These are phyloP conservation scores for Lasius platythorax DNA, from an alignment of 2,888 invertebrate species.

Conservation along the genomic window DNA sequence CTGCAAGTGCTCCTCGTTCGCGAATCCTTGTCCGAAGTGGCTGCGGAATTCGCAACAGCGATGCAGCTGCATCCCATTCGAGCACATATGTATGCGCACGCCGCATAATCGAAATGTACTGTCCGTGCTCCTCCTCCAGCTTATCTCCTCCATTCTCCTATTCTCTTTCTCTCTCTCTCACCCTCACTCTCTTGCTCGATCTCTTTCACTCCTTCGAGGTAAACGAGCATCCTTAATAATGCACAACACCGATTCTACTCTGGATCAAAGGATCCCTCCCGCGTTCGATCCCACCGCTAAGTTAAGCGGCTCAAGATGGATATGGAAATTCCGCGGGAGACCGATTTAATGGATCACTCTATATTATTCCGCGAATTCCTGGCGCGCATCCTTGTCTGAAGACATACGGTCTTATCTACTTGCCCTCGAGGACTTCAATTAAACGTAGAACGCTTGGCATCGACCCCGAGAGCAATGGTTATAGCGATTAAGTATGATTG, in stretches of 20 bases:
- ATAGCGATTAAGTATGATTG: neutral
- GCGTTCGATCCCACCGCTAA: conserved; percentile 61
- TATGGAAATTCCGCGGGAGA: conserved; percentile 62
- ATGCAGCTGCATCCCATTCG: conserved; percentile 19
- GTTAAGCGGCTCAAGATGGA: conserved; percentile 60
- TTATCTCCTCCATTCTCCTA: neutral
- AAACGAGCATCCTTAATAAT: conserved; percentile 75
- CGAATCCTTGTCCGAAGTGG: conserved; percentile 54
- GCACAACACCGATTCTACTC: conserved; percentile 70
- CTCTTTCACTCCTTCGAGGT: conserved; percentile 12
- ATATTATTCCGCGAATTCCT: conserved; percentile 52
- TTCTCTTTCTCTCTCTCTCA: neutral
- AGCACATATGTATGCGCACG: conserved; percentile 33
- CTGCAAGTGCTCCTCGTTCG: conserved; percentile 53
- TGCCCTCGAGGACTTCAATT: conserved; percentile 27
- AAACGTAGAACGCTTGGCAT: conserved; percentile 18
- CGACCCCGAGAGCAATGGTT: conserved; percentile 20
- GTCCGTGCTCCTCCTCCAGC: conserved; percentile 43
- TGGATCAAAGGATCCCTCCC: conserved; percentile 70
- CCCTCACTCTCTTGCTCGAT: neutral
- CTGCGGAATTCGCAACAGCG: conserved; percentile 64
- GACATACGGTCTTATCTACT: conserved; percentile 25
- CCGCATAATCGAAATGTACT: conserved; percentile 56
- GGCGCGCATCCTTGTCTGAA: conserved; percentile 78
- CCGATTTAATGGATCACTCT: conserved; percentile 53